Conservation (phyloP, 1,140 invertebrate genomes). For the Zaprionus africanus region DNA sequence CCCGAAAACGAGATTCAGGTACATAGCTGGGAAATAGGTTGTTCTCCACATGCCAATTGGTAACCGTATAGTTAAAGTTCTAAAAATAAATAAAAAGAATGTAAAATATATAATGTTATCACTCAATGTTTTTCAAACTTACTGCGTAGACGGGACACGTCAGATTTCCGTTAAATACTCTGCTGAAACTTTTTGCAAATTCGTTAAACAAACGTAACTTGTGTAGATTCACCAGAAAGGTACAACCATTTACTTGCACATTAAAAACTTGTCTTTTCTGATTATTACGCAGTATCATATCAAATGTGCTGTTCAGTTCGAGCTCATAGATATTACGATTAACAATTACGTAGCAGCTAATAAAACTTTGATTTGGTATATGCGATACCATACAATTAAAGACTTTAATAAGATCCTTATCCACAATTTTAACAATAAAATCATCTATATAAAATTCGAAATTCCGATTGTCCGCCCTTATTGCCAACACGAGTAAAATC, state of each 20-base stretch:
- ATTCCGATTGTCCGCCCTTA: neutral
- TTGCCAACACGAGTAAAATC: neutral
- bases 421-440: neutral
- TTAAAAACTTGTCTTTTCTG: slow-evolving; percentile 1
- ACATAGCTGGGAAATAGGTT: slow-evolving; percentile 41
- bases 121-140: neutral
- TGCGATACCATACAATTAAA: neutral
- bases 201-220: neutral
- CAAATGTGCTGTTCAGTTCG: neutral
- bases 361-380: neutral
- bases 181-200: neutral
- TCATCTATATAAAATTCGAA: neutral
- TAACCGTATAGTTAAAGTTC: slow-evolving; percentile 52
- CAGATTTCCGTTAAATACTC: neutral
- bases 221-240: neutral
- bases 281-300: slow-evolving; percentile 1
- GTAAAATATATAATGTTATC: neutral
- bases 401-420: slow-evolving; percentile 6
- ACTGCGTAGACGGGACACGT: slow-evolving; percentile 17
- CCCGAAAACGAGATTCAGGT: slow-evolving; percentile 37
- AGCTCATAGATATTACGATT: slow-evolving; percentile 9
- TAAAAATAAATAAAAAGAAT: neutral
- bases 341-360: slow-evolving; percentile 15
- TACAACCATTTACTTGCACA: neutral
- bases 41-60: slow-evolving; percentile 46